Percentiles rank a stretch among this genome's conserved stretches.
Evolutionary conservation across 2,113 vertebrate genomes (phyloP).

Genomic region (Pelodiscus sinensis): DNA sequence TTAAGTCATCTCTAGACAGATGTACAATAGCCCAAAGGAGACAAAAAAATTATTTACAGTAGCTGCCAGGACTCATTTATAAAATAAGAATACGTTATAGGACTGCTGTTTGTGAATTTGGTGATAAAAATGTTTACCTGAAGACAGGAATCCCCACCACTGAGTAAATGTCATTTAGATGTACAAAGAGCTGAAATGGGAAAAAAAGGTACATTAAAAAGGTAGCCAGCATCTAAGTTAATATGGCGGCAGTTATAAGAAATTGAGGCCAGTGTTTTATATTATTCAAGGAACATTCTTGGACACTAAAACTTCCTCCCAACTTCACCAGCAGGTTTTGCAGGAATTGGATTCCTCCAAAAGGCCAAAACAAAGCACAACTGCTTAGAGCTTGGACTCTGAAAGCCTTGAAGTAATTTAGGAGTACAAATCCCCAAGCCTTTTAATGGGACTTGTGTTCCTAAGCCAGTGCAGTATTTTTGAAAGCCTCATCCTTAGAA

Average conservation of each 20-base stretch:
- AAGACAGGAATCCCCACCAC: conserved; percentile 90
- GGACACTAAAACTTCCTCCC: neutral
- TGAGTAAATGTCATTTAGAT: conserved; percentile 87
- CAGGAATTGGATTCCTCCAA: neutral
- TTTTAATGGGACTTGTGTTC: neutral
- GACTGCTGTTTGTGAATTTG: neutral
- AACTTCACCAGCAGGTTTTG: neutral
- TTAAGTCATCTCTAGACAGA: neutral
- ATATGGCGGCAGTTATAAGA: too few species aligned
- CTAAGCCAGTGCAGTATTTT: neutral
- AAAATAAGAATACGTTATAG: neutral
- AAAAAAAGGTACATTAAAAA: neutral
- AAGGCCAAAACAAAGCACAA: neutral
- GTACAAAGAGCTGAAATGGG: conserved; percentile 84
- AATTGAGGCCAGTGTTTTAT: neutral
- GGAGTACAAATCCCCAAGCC: neutral
- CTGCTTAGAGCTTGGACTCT: neutral
- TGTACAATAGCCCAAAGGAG: neutral
- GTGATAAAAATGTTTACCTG: conserved; percentile 77
- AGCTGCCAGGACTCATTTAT: neutral
- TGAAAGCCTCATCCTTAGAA: neutral
- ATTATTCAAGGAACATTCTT: neutral
- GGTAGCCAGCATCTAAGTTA: neutral
- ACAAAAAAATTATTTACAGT: neutral
- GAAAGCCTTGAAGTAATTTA: neutral